Conservation (phyloP, 2,888 invertebrate genomes). For the Mechanitis mazaeus region DNA sequence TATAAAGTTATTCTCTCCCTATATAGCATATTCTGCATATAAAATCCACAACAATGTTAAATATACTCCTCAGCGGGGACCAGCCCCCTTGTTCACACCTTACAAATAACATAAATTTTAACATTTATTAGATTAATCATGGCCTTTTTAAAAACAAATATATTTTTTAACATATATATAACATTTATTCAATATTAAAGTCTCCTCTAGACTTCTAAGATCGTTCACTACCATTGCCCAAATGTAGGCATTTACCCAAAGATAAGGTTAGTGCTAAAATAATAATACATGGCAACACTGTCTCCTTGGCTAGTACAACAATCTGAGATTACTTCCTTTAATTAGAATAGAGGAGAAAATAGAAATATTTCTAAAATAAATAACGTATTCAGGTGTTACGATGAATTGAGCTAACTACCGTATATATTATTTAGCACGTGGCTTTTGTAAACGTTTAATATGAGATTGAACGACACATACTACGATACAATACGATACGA, state of each 20-base stretch:
- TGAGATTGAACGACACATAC: conserved; percentile 61
- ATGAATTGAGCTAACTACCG: conserved; percentile 57
- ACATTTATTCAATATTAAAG: conserved; percentile 7
- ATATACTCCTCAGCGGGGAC: conserved; percentile 55
- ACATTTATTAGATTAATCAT: conserved; percentile 15
- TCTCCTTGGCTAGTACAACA: conserved; percentile 5
- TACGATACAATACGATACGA: neutral
- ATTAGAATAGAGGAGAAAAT: conserved; percentile 14
- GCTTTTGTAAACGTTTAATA: conserved; percentile 37
- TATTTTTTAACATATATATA: conserved; percentile 1
- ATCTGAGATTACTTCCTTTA: conserved; percentile 18
- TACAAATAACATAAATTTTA: conserved; percentile 22
- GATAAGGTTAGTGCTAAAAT: conserved; percentile 13
- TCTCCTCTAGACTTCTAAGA: conserved; percentile 6
- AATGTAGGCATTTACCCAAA: conserved; percentile 32
- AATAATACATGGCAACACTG: conserved; percentile 6
- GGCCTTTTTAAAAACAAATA: conserved; percentile 30
- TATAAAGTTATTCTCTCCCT: conserved; percentile 36
- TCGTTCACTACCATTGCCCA: neutral
- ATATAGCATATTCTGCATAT: conserved; percentile 53
- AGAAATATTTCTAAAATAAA: conserved; percentile 10
- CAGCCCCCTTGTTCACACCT: conserved; percentile 64
- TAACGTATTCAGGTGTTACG: conserved; percentile 11
- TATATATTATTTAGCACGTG: conserved; percentile 26
- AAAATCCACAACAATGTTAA: conserved; percentile 65